A percentile compares a stretch with the other conserved stretches of the same genome.
phyloP scores from a whole-genome alignment of 2,113 vertebrate genomes.

The Nothocercus nigrocapillus region DNA sequence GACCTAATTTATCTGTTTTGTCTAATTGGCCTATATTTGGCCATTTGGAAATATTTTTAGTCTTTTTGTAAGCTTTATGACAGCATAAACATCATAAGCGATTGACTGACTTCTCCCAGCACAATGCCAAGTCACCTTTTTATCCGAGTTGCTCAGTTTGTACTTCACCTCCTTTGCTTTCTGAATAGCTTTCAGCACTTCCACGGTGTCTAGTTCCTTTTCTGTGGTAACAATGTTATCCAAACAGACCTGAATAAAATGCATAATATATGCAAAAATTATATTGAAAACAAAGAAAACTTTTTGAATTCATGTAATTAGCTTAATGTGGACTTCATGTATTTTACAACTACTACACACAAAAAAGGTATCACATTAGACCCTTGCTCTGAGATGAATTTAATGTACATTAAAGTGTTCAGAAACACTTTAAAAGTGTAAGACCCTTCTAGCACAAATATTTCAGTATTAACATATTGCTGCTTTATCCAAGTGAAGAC shows the following conservation, averaged over 20 bases:
- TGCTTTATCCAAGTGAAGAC: neutral
- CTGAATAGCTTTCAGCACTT: constrained; percentile 97
- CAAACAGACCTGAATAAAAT: constrained; percentile 86
- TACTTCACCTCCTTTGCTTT: constrained; percentile 96
- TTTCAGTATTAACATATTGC: neutral
- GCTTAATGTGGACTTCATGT: neutral
- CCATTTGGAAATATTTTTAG: neutral
- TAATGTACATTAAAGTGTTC: neutral
- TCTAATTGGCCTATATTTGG: neutral
- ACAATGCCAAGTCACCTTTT: constrained; percentile 83
- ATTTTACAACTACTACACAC: too few species aligned
- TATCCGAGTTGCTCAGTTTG: constrained; percentile 85
- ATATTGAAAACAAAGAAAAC: neutral
- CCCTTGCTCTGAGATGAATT: neutral
- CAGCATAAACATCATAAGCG: neutral
- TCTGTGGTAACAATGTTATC: constrained; percentile 87
- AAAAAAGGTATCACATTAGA: neutral
- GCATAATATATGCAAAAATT: neutral
- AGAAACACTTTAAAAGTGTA: neutral
- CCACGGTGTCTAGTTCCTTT: constrained; percentile 96
- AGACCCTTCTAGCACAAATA: neutral
- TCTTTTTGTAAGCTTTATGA: neutral
- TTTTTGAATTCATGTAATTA: neutral
- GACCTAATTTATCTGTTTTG: neutral
- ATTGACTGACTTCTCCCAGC: neutral